Conservation (phyloP, 2,113 vertebrate species). For the Gnathonemus echidnorhynchus region DNA sequence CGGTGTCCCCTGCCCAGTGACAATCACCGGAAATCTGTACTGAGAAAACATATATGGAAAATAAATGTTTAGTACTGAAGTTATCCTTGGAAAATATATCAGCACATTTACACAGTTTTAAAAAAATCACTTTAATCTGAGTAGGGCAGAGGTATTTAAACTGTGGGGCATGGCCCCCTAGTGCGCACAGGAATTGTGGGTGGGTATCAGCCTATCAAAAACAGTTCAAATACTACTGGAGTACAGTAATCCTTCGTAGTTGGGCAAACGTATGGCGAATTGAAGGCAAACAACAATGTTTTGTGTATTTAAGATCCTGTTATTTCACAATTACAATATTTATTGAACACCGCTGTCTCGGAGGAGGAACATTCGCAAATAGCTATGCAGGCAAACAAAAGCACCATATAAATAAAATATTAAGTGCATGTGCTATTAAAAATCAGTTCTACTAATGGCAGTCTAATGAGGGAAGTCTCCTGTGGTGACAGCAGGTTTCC, state of each 20-base stretch:
- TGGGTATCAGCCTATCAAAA: background rate
- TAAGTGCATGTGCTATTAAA: background rate
- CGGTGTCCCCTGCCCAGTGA: background rate
- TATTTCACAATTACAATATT: background rate
- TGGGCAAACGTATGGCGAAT: background rate
- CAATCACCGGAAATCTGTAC: background rate
- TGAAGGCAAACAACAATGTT: background rate
- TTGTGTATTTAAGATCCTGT: background rate
- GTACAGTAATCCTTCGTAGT: background rate
- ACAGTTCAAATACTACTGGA: background rate
- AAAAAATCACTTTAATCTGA: background rate
- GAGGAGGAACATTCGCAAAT: background rate
- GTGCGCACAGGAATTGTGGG: background rate
- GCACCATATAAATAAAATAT: background rate
- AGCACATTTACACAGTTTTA: background rate
- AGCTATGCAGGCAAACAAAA: background rate
- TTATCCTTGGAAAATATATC: background rate
- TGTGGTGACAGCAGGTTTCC: background rate
- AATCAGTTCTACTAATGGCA: background rate
- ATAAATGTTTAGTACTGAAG: background rate
- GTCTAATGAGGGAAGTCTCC: background rate
- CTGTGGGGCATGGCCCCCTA: background rate
- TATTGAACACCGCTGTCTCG: background rate
- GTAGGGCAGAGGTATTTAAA: background rate
- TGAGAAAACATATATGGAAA: background rate